Base-by-base conservation (phyloP, 2,888 invertebrate genomes). In the Phyllotreta cruciferae region DNA sequence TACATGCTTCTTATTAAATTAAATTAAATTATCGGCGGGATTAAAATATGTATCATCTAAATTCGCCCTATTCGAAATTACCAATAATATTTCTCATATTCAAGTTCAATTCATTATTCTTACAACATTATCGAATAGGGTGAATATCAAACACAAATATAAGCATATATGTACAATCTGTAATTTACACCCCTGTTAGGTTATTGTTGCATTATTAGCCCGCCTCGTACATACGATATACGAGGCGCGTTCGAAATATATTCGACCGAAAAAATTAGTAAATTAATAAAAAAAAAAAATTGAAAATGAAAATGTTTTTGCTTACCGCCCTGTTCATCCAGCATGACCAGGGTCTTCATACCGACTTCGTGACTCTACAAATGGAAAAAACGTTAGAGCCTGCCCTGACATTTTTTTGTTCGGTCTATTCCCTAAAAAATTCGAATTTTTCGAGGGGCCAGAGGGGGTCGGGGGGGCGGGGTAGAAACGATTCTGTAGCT, bases 261-360 rank as follows among this genome's bases (percentile, higher is more conserved):
- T 58, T 50, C 49, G 39, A 13, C 50, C 58, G 39, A 35, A 34
- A 35, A 36, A 13, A 11, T 41, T 52, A 62, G 55, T 58, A 65
- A 70, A 71, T 75, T 66, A 70, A 69, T 70, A 70, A 70, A 69
- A 70, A 69, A 73, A 76, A 73, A 84, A 84, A 85, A 88, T 24
- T 24, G 24, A 24, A 24, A 24, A 24, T 24, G 24, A 24, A 24
- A 24, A 24, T 24, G 24, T 24, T 24, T 24, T 24, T 89, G 89
- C 94, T 95, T 94, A 97, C 96, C 96, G 93, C 97, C 98, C 93
- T 98, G 98, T 88, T 98, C 97, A 90, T 98, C 98, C 91, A 98
- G 91, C 92, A 96, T 96, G 86, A 98, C 97, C 88, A 98, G 92
- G 87, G 96, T 94, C 89, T 94, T 94, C 91, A 98, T 98, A 86